A percentile compares a stretch with the other conserved stretches of the same genome.
Evolutionary conservation across 1,140 invertebrate species (phyloP).

Genomic region (Penaeus chinensis): DNA sequence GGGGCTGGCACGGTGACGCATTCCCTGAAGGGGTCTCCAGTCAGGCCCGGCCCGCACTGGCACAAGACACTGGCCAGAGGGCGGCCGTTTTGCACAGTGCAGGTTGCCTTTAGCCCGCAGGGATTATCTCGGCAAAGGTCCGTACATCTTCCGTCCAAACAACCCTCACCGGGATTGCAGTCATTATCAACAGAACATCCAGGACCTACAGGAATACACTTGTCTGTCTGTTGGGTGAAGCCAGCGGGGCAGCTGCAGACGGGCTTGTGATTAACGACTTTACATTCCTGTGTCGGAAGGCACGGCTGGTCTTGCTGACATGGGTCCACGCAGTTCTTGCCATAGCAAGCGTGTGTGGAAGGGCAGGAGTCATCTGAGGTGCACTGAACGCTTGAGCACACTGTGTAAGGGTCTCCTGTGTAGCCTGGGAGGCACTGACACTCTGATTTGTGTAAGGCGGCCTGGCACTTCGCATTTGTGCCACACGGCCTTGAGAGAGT

Average conservation of each 20-base stretch:
- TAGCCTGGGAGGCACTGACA: conserved; percentile 85
- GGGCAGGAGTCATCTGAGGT: conserved; percentile 77
- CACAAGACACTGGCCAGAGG: conserved; percentile 64
- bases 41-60: conserved; percentile 65
- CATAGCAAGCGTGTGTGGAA: conserved; percentile 78
- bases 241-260: conserved; percentile 66
- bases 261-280: conserved; percentile 68
- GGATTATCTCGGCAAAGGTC: conserved; percentile 72
- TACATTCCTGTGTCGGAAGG: conserved; percentile 81
- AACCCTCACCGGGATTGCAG: conserved; percentile 82
- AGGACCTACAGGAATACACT: conserved; percentile 78
- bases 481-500: conserved; percentile 71
- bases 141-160: conserved; percentile 83
- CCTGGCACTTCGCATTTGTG: conserved; percentile 67
- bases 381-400: conserved; percentile 82
- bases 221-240: conserved; percentile 70
- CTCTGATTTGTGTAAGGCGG: conserved; percentile 77
- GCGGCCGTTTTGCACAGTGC: conserved; percentile 69
- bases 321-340: conserved; percentile 80
- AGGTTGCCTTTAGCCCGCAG: conserved; percentile 81
- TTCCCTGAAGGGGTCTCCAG: conserved; percentile 72
- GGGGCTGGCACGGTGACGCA: conserved; percentile 78
- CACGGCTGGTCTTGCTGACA: conserved; percentile 81
- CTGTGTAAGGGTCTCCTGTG: conserved; percentile 83
- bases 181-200: conserved; percentile 85